A percentile compares a stretch with the other conserved stretches of the same genome.
Evolutionary conservation across 2,888 invertebrate genomes (phyloP).

Genomic region (Hanleya hanleyi): DNA sequence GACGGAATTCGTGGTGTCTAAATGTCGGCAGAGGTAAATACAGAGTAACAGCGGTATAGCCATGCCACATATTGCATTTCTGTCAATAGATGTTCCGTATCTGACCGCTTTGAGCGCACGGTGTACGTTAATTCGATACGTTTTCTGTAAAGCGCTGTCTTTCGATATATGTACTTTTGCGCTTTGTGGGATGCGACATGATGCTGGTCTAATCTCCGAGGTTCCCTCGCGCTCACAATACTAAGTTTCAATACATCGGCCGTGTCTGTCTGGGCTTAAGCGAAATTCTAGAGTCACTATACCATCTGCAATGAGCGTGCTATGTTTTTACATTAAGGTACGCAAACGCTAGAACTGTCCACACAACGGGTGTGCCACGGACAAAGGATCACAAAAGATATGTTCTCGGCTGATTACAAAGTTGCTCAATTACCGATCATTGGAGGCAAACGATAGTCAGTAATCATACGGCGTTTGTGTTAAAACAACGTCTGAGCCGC

Average conservation of each 20-base stretch:
- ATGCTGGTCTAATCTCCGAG: neutral
- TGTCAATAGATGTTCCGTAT: neutral
- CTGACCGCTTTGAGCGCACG: neutral
- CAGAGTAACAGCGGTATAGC: neutral
- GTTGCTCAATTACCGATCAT: conserved; percentile 4
- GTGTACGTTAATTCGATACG: neutral
- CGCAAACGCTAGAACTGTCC: neutral
- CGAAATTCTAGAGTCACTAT: neutral
- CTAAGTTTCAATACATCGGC: neutral
- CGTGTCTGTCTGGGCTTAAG: neutral
- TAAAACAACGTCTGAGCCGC: neutral
- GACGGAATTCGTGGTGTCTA: neutral
- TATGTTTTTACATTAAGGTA: neutral
- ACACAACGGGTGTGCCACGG: neutral
- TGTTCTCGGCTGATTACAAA: conserved; percentile 7
- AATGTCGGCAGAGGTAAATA: too few relatives aligned
- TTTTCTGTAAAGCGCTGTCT: neutral
- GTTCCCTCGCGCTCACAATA: neutral
- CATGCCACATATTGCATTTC: neutral
- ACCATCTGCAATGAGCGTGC: neutral
- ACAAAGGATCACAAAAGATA: conserved; percentile 11
- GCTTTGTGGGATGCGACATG: neutral
- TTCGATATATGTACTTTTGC: too few relatives aligned
- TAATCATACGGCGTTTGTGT: neutral
- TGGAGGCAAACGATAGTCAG: neutral